phyloP scores from a whole-genome alignment of 2,888 invertebrate species.

The Stegophylla sp. region DNA sequence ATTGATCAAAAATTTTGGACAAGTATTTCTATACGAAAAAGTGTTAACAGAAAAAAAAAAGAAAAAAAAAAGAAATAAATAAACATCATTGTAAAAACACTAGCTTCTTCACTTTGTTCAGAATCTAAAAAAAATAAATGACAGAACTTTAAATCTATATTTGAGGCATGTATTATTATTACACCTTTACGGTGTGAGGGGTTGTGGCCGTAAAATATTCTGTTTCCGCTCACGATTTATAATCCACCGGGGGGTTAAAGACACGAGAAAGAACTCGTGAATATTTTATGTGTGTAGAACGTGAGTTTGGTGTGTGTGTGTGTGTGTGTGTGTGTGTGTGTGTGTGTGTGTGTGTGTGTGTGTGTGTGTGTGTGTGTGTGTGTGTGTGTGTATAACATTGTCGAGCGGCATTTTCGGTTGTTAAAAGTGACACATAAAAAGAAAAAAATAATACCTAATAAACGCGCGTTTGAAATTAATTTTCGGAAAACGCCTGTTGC shows the following conservation, averaged over 20 bases:
- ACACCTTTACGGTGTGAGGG: background rate
- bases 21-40: too few species aligned
- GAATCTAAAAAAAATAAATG: too few species aligned
- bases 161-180: background rate
- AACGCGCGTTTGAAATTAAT: background rate
- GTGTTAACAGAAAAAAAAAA: too few species aligned
- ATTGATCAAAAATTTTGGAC: too few species aligned
- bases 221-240: constrained; percentile 21
- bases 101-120: too few species aligned
- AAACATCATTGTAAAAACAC: too few species aligned
- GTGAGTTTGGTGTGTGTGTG: too few species aligned
- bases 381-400: background rate
- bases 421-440: background rate
- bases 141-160: constrained; percentile 2
- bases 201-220: constrained; percentile 26
- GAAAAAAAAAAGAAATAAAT: too few species aligned
- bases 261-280: background rate
- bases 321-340: too few species aligned
- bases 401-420: background rate
- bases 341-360: too few species aligned
- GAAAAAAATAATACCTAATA: background rate
- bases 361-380: too few species aligned
- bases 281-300: background rate
- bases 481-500: constrained; percentile 41
- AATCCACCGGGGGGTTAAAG: background rate